Base-by-base conservation (phyloP, 2,797 vertebrate genomes). In the Anas capensis region DNA sequence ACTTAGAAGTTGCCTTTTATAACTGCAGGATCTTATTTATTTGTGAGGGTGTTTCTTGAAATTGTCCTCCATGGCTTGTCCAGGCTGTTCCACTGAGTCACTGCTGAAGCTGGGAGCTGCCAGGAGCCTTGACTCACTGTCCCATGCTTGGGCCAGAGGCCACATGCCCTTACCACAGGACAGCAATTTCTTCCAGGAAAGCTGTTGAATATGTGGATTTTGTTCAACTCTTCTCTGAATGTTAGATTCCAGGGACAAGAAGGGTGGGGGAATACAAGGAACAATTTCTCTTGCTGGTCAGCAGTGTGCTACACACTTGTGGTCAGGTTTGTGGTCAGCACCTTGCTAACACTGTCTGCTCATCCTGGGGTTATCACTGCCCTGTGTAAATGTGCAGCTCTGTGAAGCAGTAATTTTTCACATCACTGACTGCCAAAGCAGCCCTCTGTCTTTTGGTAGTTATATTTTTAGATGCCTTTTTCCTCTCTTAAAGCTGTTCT, bases 61-160 rank as follows among this genome's bases (percentile, higher is more conserved):
- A 44, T 70, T 85, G 48, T 71, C 33, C 64, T 53, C 20, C 33
- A 14, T 86, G 42, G 10, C 29, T 85, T 71, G 12, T 82, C 54
- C 34, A 11, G 40, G 34, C 51, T 88, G 36, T 61, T 90, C 58
- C 34, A 49, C 31, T 72, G 82, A 78, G 79, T 92, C 92, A 86
- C 24, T 46, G 4, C 53, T 54, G 4, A 71, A 75, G 49, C 1
- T 69, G 61, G 62, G 64, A 51, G n/a, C 10, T 60, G 56, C 80
- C 38, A 29, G 57, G 40, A 83, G 44, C 23, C 44, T 86, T 95
- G 93, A 89, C 76, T 92, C 91, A 73, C 2, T 61, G 79, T 82
- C 72, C 23, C 2, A 0, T 89, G 72, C 53, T 48, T 62, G 61
- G 65, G 54, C 36, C 36, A 46, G 27, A 54, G 57, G 57, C 54